A percentile compares a stretch with the other conserved stretches of the same genome.
Evolutionary conservation across 2,797 vertebrate species (phyloP).

Genomic region (Bufotes viridis): DNA sequence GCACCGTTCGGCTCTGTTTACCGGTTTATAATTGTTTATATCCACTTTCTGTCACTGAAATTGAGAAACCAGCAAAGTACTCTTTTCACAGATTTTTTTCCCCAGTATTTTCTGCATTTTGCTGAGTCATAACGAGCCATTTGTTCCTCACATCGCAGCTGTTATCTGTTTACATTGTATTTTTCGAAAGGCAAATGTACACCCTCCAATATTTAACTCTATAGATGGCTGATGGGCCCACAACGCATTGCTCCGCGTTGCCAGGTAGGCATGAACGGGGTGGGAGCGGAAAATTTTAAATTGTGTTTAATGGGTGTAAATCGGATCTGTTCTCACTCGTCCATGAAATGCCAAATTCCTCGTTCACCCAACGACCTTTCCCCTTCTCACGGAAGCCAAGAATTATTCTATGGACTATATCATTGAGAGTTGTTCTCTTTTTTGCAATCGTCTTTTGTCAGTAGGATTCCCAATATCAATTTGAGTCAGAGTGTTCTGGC

Average conservation of each 20-base stretch:
- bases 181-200: slow-evolving; percentile 41
- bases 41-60: slow-evolving; percentile 14
- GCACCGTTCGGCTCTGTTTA: not conserved
- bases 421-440: too few species aligned
- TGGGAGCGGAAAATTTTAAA: not conserved
- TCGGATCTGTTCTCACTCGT: not conserved
- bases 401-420: not conserved
- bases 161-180: slow-evolving; percentile 52
- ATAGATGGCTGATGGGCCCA: not conserved
- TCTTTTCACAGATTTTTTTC: slow-evolving; percentile 54
- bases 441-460: too few species aligned
- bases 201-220: slow-evolving; percentile 27
- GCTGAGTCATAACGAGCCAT: slow-evolving; percentile 64
- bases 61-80: slow-evolving; percentile 30
- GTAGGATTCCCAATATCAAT: too few species aligned
- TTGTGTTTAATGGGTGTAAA: slow-evolving; percentile 12
- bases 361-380: not conserved
- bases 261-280: not conserved
- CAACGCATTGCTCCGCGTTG: not conserved
- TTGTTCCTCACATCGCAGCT: slow-evolving; percentile 61
- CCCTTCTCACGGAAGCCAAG: not conserved
- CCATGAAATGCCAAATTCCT: not conserved
- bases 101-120: slow-evolving; percentile 54
- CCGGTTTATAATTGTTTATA: slow-evolving; percentile 7
- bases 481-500: too few species aligned